Conservation (phyloP, 2,888 invertebrate genomes). For the Acanthosepion pharaonis region DNA sequence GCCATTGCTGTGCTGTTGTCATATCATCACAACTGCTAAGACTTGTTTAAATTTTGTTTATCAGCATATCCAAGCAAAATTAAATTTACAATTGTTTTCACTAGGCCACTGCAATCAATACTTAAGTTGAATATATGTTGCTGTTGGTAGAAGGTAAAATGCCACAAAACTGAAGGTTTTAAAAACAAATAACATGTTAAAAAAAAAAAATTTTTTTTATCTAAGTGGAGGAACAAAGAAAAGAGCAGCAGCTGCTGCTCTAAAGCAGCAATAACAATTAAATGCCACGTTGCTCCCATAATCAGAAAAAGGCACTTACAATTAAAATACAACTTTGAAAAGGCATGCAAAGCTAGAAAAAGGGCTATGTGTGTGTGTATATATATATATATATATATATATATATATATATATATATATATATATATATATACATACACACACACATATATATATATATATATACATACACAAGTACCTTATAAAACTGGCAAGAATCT, state of each 20-base stretch:
- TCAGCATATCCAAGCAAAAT: conserved; percentile 38
- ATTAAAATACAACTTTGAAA: conserved; percentile 13
- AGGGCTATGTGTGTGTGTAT: neutral
- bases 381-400: no score
- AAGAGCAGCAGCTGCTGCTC: neutral
- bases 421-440: no score
- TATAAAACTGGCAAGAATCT: neutral
- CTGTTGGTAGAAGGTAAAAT: no score
- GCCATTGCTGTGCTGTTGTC: conserved; percentile 38
- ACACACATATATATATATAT: no score
- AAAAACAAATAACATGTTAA: no score
- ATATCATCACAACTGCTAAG: conserved; percentile 36
- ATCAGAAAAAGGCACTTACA: conserved; percentile 41
- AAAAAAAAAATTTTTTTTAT: no score
- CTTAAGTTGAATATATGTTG: neutral
- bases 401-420: no score
- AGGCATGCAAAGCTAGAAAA: neutral
- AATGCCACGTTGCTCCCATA: conserved; percentile 46
- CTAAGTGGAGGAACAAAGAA: neutral
- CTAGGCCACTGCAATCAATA: neutral
- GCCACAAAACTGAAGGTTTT: no score
- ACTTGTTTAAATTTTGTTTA: conserved; percentile 34
- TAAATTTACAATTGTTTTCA: neutral
- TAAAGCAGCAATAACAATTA: neutral
- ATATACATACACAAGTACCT: neutral